Conservation (phyloP, 2,113 vertebrate genomes). For the Pagrus major region DNA sequence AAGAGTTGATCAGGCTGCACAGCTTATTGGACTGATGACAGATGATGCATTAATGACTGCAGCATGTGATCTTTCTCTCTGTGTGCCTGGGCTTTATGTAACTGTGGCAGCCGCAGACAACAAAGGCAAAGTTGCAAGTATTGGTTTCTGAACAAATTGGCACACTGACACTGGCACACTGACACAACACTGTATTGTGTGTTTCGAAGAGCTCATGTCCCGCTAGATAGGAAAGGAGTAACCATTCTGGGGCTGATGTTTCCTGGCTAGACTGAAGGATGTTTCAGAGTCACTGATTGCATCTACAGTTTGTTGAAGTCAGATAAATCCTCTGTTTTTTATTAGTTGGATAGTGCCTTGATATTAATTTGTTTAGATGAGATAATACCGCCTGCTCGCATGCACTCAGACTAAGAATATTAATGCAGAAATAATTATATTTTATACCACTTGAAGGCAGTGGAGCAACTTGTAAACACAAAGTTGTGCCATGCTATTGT, state of each 20-base stretch:
- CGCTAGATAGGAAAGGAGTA: neutral
- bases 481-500: too few relatives aligned
- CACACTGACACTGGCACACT: neutral
- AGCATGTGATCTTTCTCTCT: slow-evolving; percentile 50
- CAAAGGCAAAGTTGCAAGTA: slow-evolving; percentile 11
- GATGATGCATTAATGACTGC: slow-evolving; percentile 65
- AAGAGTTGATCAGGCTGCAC: slow-evolving; percentile 38
- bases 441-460: neutral
- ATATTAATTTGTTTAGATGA: neutral
- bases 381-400: neutral
- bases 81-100: slow-evolving; percentile 38
- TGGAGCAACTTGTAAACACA: neutral
- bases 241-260: neutral
- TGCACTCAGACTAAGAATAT: neutral
- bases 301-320: neutral
- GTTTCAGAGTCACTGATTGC: neutral
- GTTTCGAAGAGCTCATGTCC: slow-evolving; percentile 27
- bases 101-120: slow-evolving; percentile 25
- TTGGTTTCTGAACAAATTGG: slow-evolving; percentile 29
- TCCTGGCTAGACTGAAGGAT: neutral
- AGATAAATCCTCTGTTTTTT: neutral
- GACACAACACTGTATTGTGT: neutral
- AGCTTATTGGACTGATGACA: slow-evolving; percentile 64
- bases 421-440: too few relatives aligned
- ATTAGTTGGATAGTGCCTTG: neutral